phyloP scores from a whole-genome alignment of 1,140 invertebrate genomes.

The Mactra quadrangularis region DNA sequence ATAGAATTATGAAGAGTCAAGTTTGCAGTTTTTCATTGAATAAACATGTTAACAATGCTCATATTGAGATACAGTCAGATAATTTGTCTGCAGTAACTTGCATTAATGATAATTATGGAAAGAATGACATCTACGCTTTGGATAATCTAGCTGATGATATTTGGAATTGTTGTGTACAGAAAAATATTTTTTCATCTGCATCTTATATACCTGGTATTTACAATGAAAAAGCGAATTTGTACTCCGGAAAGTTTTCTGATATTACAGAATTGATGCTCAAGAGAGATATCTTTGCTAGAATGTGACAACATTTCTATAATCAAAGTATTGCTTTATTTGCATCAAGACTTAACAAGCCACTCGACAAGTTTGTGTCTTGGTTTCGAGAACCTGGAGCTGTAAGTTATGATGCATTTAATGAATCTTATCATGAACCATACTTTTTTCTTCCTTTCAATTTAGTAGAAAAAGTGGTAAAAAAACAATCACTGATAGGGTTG shows the following conservation, averaged over 20 bases:
- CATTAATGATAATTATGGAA: slow-evolving; percentile 51
- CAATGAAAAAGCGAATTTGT: slow-evolving; percentile 48
- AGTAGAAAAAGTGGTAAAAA: background rate
- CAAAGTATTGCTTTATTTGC: slow-evolving; percentile 31
- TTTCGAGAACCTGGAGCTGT: slow-evolving; percentile 15
- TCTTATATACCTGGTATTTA: slow-evolving; percentile 42
- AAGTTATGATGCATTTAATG: slow-evolving; percentile 6
- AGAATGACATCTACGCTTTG: no score
- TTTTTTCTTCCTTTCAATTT: slow-evolving; percentile 32
- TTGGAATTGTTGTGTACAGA: slow-evolving; percentile 58
- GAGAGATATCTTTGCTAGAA: slow-evolving; percentile 20
- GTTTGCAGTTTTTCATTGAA: slow-evolving; percentile 36
- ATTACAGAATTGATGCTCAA: slow-evolving; percentile 33
- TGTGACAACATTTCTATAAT: slow-evolving; percentile 17
- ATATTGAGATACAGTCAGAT: slow-evolving; percentile 48
- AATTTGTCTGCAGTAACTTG: slow-evolving; percentile 59
- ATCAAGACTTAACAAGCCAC: slow-evolving; percentile 13
- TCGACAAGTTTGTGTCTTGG: slow-evolving; percentile 16
- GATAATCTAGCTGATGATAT: slow-evolving; percentile 13
- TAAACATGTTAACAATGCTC: background rate
- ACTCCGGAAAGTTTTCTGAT: slow-evolving; percentile 37
- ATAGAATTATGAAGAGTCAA: slow-evolving; percentile 54
- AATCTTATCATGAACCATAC: background rate
- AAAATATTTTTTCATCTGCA: slow-evolving; percentile 32
- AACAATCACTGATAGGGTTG: no score